Base-by-base conservation (phyloP, 2,113 vertebrate species). In the Gracilinanus agilis region DNA sequence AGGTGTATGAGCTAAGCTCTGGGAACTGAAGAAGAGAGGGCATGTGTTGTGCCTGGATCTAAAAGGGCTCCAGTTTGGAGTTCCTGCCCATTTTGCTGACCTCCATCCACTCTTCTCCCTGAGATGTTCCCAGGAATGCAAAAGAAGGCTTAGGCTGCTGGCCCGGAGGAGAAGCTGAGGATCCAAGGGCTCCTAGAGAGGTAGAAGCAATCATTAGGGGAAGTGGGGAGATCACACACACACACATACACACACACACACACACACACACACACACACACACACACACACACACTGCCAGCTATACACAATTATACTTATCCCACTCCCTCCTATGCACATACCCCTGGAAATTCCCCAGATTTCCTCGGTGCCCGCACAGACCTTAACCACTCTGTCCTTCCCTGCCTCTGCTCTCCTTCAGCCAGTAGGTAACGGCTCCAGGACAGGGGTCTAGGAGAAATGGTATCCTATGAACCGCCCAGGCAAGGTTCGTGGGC, bases 191-290 rank as follows among this genome's bases (percentile, higher is more conserved):
- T 21, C 54, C 53, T 19, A 4, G 8, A 23, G 40, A 44, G 24
- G 55, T 40, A 40, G 67, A 34, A 21, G n/a, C 89, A 89, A 89
- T 11, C 53, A 40, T 27, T 24, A 3, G 54, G 5, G 9, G 12
- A 88, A 0, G 56, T 19, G 23, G 4, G 25, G 3, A 83, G 9
- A 1, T 1, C 40, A 1, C 0, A n/a, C 3, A 0, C 27, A 21
- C 90, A 11, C 54, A 25, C 54, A 91, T 13, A 9, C 0, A 12
- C 55, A 53, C 75, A 92, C 56, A 93, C 55, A 94, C 88, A 10
- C 40, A 1, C 0, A n/a, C 3, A 0, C 27, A 21, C 90, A 11
- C 54, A 25, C 54, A 91, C 55, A 9, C 0, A 12, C 55, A 53
- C 75, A 92, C 56, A 93, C 55, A 94, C 88, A 44, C 25, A 55